Evolutionary conservation across 92 coral and sea anemone genomes (phyloP), one percentile per base, ranked within the genome.

Genomic region (Desmophyllum pertusum): DNA sequence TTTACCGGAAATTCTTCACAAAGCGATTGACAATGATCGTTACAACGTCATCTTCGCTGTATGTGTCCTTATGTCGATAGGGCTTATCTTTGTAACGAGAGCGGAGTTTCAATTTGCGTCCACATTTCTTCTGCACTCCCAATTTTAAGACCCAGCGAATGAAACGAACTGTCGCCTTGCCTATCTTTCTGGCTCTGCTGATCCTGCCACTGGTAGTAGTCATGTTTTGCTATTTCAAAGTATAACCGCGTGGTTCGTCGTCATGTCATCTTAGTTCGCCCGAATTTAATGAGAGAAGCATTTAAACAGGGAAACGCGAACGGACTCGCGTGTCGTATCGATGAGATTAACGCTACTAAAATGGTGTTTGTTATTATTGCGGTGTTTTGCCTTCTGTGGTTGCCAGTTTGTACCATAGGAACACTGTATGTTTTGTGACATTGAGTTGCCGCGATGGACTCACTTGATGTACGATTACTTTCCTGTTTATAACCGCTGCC

Each of bases 61-160:
- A 5, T 80, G 61, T 5, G 63, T 40, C 5, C 36, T 35, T n/a
- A 14, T 43, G n/a, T 48, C 48, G 0, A 40, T 80, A 10, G 84
- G 76, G 38, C 37, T 80, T 66, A 50, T n/a, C 39, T 50, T 35
- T 50, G 11, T 51, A 4, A 45, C 77, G 27, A 41, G 46, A 31
- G 88, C 68, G 13, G 35, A 38, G 5, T 90, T 61, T 76, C 70
- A 75, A 3, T 91, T 91, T 63, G 94, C n/a, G 89, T 0, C 94
- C 94, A 11, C 94, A 91, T 38, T 74, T 88, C 8, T 91, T 91
- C 69, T 91, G 94, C 85, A 83, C 88, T 15, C 94, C 91, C 37
- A 15, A 50, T 51, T 84, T 91, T 41, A 86, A 89, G 1, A 59
- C 81, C 43, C 78, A 50, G 35, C 13, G 55, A 23, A 25, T 51